These are phyloP conservation scores for Perca flavescens DNA, from an alignment of 2,113 vertebrate genomes.

Conservation along the genomic window DNA sequence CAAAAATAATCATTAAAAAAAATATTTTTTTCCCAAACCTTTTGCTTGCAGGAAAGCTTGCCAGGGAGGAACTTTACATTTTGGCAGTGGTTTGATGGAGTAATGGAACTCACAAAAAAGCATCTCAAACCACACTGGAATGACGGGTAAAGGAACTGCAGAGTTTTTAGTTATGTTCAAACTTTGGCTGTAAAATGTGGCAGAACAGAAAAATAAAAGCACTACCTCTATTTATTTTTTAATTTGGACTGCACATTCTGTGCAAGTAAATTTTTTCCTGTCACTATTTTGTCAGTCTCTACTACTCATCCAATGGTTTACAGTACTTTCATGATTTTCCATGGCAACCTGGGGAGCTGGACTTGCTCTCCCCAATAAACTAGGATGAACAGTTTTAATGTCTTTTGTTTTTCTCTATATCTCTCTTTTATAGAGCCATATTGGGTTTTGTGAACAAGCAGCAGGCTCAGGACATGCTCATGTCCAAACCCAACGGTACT, in stretches of 20 bases:
- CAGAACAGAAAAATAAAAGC: constrained; percentile 9
- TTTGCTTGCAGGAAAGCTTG: constrained; percentile 90
- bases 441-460: constrained; percentile 99
- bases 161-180: background rate
- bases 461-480: constrained; percentile 96
- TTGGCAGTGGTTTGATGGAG: constrained; percentile 99
- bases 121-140: constrained; percentile 98
- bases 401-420: background rate
- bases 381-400: background rate
- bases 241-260: constrained; percentile 4
- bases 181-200: background rate
- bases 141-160: constrained; percentile 88
- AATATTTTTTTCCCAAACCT: background rate
- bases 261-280: constrained; percentile 4
- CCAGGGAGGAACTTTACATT: constrained; percentile 97
- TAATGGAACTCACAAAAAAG: constrained; percentile 98
- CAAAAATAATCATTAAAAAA: too few species aligned
- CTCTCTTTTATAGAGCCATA: constrained; percentile 87
- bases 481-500: constrained; percentile 97
- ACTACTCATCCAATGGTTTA: constrained; percentile 1
- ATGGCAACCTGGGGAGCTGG: constrained; percentile 32
- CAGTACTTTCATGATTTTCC: constrained; percentile 22
- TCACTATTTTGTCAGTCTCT: constrained; percentile 7
- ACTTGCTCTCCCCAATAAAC: constrained; percentile 3
- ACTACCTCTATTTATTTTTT: constrained; percentile 1